Percentiles rank a stretch among this genome's conserved stretches.
Evolutionary conservation across 2,113 vertebrate species (phyloP).

Genomic region (Psophia crepitans): DNA sequence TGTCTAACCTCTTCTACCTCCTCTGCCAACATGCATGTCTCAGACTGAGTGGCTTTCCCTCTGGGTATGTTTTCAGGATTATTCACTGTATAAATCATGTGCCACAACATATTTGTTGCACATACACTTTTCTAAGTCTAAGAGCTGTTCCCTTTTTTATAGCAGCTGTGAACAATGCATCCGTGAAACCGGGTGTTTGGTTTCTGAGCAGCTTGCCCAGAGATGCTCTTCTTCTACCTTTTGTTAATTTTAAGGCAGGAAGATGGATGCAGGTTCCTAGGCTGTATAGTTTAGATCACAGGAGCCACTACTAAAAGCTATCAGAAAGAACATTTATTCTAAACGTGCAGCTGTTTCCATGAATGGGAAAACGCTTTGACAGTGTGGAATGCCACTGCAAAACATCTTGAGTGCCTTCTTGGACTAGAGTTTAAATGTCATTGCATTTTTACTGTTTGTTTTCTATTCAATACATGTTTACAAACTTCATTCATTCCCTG

Average conservation of each 20-base stretch:
- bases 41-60: background rate
- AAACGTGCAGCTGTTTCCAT: background rate
- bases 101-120: background rate
- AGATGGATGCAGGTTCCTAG: background rate
- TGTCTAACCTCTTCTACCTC: background rate
- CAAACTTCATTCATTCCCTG: conserved; percentile 27
- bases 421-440: conserved; percentile 9
- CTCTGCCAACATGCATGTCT: background rate
- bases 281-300: background rate
- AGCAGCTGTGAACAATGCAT: background rate
- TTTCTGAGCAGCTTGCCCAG: background rate
- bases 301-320: background rate
- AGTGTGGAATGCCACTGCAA: background rate
- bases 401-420: background rate
- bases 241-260: background rate
- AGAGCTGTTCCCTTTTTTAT: background rate
- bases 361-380: background rate
- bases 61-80: background rate
- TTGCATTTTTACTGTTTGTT: background rate
- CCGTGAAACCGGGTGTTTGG: background rate
- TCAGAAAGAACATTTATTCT: background rate
- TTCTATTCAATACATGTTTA: conserved; percentile 11
- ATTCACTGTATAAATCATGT: background rate
- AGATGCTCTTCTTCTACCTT: background rate
- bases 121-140: background rate